phyloP scores from a whole-genome alignment of 1,140 invertebrate genomes.

The Octopus sinensis region DNA sequence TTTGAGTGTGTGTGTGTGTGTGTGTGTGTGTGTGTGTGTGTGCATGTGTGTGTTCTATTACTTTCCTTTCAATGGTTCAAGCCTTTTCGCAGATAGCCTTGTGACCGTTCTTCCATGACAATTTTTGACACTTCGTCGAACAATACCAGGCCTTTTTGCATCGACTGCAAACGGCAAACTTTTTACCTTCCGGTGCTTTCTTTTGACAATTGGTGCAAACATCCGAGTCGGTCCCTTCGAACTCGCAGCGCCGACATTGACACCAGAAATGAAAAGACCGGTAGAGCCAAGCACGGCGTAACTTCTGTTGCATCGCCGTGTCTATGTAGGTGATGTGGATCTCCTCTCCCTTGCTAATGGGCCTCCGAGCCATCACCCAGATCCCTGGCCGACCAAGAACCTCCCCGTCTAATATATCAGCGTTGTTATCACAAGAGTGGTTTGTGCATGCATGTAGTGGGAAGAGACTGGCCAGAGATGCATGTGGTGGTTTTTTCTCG shows the following conservation, averaged over 20 bases:
- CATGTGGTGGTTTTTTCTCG: constrained; percentile 33
- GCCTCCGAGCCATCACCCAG: constrained; percentile 37
- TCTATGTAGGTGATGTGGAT: constrained; percentile 50
- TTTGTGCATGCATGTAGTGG: constrained; percentile 50
- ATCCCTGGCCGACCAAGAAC: constrained; percentile 38
- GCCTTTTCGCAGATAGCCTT: constrained; percentile 37
- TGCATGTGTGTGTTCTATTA: neutral
- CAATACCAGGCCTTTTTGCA: constrained; percentile 53
- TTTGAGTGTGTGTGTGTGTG: constrained; percentile 2
- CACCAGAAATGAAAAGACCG: constrained; percentile 55
- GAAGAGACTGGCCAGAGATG: constrained; percentile 46
- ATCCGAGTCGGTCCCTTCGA: constrained; percentile 44
- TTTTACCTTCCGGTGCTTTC: constrained; percentile 31
- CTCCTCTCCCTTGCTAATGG: constrained; percentile 45
- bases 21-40: constrained; percentile 2
- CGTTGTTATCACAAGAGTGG: constrained; percentile 50
- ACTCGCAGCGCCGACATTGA: constrained; percentile 43
- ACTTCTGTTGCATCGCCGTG: constrained; percentile 37
- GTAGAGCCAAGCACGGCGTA: constrained; percentile 48
- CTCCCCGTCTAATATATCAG: constrained; percentile 44
- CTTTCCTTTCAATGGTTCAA: neutral
- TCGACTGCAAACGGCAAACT: constrained; percentile 45
- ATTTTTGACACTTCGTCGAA: constrained; percentile 45
- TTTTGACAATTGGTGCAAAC: constrained; percentile 44
- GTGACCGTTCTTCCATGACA: constrained; percentile 46